Evolutionary conservation across 2,113 vertebrate species (phyloP).

Genomic region (Alces alces): DNA sequence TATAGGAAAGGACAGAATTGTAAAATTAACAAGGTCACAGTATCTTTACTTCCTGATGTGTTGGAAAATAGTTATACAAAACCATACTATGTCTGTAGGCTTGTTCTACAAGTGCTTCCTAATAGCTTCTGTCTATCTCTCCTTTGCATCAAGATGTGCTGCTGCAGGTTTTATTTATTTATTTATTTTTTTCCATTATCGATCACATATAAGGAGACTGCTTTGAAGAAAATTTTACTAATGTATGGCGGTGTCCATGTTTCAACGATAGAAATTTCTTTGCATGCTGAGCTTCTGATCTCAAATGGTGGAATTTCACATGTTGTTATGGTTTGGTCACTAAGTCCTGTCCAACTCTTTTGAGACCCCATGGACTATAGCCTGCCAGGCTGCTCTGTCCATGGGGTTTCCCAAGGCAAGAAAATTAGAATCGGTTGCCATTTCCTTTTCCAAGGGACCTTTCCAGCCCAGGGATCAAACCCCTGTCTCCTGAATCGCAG

Average conservation of each 20-base stretch:
- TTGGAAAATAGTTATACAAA: neutral
- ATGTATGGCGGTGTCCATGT: neutral
- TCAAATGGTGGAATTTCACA: neutral
- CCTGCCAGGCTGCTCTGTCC: neutral
- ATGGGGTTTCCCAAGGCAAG: neutral
- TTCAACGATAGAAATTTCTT: neutral
- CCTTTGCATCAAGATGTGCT: neutral
- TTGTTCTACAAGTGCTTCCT: neutral
- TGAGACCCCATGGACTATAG: neutral
- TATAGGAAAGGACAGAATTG: conserved; percentile 13
- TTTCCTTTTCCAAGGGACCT: neutral
- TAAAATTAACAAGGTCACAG: conserved; percentile 5
- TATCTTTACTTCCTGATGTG: neutral
- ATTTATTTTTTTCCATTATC: neutral
- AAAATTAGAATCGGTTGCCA: neutral
- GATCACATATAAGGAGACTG: neutral
- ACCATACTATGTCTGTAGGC: neutral
- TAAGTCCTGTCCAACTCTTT: neutral
- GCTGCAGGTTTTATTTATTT: neutral
- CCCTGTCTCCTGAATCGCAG: neutral
- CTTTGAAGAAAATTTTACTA: neutral
- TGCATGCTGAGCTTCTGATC: neutral
- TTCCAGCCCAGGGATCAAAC: neutral
- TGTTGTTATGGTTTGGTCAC: neutral
- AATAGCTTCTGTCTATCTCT: neutral